These are phyloP conservation scores for Sparidentex hasta DNA, from an alignment of 2,797 vertebrate species.

Conservation along the genomic window DNA sequence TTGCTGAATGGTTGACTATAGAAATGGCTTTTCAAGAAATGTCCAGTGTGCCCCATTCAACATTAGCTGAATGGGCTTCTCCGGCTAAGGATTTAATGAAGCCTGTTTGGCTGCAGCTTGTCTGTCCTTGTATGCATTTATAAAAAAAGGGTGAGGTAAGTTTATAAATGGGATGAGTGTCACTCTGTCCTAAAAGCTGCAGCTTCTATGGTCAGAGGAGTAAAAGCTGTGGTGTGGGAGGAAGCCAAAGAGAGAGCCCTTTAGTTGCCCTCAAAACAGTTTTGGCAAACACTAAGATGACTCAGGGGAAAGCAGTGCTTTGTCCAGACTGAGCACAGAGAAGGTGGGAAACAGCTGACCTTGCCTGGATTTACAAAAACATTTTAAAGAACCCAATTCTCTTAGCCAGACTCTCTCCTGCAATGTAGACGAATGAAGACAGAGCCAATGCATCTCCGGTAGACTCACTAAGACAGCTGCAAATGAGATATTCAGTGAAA, in stretches of 20 bases:
- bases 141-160: constrained; percentile 13
- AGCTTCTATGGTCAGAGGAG: constrained; percentile 20
- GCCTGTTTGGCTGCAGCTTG: constrained; percentile 3
- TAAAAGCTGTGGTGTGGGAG: constrained; percentile 46
- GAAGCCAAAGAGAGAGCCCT: constrained; percentile 40
- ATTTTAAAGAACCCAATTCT: constrained; percentile 33
- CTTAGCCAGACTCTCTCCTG: constrained; percentile 13
- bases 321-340: constrained; percentile 37
- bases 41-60: neutral
- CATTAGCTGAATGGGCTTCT: constrained; percentile 8
- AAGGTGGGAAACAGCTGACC: constrained; percentile 39
- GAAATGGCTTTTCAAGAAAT: constrained; percentile 7
- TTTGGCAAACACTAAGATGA: constrained; percentile 56
- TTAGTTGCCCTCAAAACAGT: constrained; percentile 45
- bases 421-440: constrained; percentile 30
- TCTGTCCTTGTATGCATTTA: constrained; percentile 21
- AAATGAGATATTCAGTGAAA: neutral
- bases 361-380: constrained; percentile 44
- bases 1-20: neutral
- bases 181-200: constrained; percentile 6
- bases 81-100: constrained; percentile 1
- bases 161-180: constrained; percentile 38
- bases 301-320: constrained; percentile 41
- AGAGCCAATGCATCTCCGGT: constrained; percentile 8
- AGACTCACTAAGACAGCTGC: neutral